Evolutionary conservation across 2,888 invertebrate genomes (phyloP).

Genomic region (Paralinhomoeus sp.): DNA sequence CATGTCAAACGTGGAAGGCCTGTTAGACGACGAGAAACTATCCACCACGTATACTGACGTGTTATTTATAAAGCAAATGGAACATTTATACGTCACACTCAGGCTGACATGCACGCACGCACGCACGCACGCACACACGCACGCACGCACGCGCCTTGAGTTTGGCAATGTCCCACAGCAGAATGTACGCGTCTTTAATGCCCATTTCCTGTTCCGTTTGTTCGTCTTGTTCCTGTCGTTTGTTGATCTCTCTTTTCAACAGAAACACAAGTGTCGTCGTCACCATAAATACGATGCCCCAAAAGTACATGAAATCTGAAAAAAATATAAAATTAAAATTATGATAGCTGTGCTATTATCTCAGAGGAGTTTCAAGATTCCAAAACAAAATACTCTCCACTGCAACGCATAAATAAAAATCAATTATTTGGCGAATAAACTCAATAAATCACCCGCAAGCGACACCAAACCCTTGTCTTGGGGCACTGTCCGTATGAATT

Average conservation of each 20-base stretch:
- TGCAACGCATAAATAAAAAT: no score
- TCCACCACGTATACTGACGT: no score
- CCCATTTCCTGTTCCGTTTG: background rate
- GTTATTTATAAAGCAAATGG: no score
- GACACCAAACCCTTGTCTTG: conserved; percentile 42
- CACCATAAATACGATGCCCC: conserved; percentile 71
- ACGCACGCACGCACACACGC: conserved; percentile 49
- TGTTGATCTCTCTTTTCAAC: conserved; percentile 52
- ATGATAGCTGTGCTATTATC: no score
- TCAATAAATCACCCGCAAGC: conserved; percentile 23
- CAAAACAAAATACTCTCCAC: no score
- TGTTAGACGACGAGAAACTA: no score
- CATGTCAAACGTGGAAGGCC: no score
- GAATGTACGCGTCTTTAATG: conserved; percentile 43
- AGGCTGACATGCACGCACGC: no score
- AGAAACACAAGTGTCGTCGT: conserved; percentile 69
- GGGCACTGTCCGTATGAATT: conserved; percentile 53
- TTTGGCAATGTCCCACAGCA: conserved; percentile 55
- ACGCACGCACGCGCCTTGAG: conserved; percentile 56
- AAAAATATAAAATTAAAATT: conserved; percentile 2
- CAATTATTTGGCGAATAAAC: background rate
- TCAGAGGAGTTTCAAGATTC: no score
- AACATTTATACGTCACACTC: no score
- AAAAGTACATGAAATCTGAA: conserved; percentile 67
- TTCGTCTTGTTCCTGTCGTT: conserved; percentile 16